Base-by-base conservation (phyloP, 2,888 invertebrate genomes). In the Lepas anatifera region DNA sequence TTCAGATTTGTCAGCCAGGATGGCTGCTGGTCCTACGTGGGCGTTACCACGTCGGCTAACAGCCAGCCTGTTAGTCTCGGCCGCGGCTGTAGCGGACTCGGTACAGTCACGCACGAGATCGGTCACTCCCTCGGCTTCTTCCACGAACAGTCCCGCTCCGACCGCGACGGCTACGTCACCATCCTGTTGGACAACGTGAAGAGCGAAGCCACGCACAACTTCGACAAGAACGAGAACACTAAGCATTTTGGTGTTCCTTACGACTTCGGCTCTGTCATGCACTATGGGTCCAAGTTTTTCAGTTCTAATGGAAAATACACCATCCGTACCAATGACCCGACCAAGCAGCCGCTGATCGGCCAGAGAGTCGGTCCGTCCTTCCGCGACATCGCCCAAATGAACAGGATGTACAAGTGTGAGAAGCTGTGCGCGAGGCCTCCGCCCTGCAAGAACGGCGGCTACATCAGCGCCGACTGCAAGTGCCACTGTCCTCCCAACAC, bases 81-180 rank as follows among this genome's bases (percentile, higher is more conserved):
- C 37, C 2, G 1, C 25, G 64, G 64, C 37, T 64, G 64, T 37
- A 8, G 6, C n/a, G n/a, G 25, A 7, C 37, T 64, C n/a, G 64
- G 64, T 25, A 64, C 64, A 2, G 64, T 37, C 37, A 39, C 64
- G 35, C 91, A 91, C 78, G 90, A 91, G 78, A 79, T 90, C 48
- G 86, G 90, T 85, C 91, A 90, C 76, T 87, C 88, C 0, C 81
- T 90, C n/a, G 90, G 91, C 16, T 86, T 90, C 71, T 89, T 89
- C 79, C 90, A 91, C 77, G 90, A 91, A 77, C 90, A 91, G 75
- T 88, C 87, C 0, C 80, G 90, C 71, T 85, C 87, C 64, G 90
- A 90, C 79, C 81, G 90, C 71, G 88, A 89, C 76, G 81, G 83
- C 70, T 87, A 83, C 76, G 87, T 91, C 2, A 13, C 25, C 64